These are phyloP conservation scores for Paralvinella palmiformis DNA, from an alignment of 1,140 invertebrate genomes.

Conservation along the genomic window DNA sequence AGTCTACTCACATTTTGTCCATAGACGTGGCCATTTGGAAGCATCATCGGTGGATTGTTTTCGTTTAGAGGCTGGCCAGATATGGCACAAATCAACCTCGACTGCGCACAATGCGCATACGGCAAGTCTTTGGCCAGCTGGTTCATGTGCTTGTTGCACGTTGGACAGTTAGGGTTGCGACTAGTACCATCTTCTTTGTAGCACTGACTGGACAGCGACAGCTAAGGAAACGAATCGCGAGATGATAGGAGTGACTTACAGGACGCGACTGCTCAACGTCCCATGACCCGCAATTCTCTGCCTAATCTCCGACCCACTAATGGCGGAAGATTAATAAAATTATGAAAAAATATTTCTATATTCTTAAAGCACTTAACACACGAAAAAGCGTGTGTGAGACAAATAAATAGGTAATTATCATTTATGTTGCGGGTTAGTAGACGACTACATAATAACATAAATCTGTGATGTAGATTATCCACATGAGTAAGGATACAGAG, in stretches of 20 bases:
- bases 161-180: conserved; percentile 68
- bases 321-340: no score
- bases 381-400: no score
- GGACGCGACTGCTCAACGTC: no score
- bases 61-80: conserved; percentile 91
- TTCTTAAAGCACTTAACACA: no score
- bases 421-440: no score
- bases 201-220: neutral
- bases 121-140: conserved; percentile 78
- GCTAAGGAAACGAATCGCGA: neutral
- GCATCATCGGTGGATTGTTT: conserved; percentile 94
- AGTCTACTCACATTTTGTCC: conserved; percentile 77
- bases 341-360: no score
- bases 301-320: no score
- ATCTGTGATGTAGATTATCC: no score
- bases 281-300: no score
- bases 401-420: no score
- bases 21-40: conserved; percentile 96
- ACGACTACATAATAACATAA: no score
- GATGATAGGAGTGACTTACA: no score
- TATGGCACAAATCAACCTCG: conserved; percentile 84
- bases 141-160: conserved; percentile 84
- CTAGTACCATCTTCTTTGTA: neutral
- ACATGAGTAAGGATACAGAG: conserved; percentile 61
- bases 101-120: conserved; percentile 91